Evolutionary conservation across 2,797 vertebrate genomes (phyloP).

Genomic region (Protonibea diacanthus): DNA sequence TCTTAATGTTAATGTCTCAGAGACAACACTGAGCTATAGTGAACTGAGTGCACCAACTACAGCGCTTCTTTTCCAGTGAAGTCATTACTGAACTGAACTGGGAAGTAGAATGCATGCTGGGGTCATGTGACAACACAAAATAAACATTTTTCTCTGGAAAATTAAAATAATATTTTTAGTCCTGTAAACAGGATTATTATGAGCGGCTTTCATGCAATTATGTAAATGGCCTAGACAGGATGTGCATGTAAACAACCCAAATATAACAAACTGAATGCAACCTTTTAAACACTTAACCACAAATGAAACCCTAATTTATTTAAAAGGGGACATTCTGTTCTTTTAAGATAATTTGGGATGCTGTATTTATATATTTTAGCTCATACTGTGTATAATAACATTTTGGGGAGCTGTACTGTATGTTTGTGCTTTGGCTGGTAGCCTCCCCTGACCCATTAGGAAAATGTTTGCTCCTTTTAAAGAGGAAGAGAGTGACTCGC

Average conservation of each 20-base stretch:
- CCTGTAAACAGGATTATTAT: slow-evolving; percentile 58
- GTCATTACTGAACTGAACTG: neutral
- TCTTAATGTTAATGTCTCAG: neutral
- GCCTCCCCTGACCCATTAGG: neutral
- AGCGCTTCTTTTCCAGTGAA: neutral
- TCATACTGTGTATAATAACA: neutral
- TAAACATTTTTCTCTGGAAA: slow-evolving; percentile 1
- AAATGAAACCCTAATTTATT: neutral
- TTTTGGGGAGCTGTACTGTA: neutral
- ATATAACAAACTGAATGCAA: slow-evolving; percentile 2
- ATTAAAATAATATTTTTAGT: slow-evolving; percentile 27
- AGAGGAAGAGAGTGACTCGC: neutral
- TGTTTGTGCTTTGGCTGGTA: neutral
- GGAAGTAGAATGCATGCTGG: neutral
- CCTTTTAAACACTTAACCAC: neutral
- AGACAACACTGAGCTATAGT: neutral
- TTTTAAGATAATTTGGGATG: neutral
- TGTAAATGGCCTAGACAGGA: slow-evolving; percentile 38
- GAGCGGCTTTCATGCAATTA: slow-evolving; percentile 47
- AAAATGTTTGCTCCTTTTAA: slow-evolving; percentile 7
- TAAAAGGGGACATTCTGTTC: neutral
- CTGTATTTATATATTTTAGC: neutral
- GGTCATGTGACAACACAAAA: neutral
- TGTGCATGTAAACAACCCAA: slow-evolving; percentile 22
- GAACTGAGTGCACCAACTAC: neutral